Evolutionary conservation across 30 jellyfish, hydroid and myxozoan species (phyloP), one percentile per base, ranked within the genome.

Genomic region (Calvadosia cruxmelitensis): DNA sequence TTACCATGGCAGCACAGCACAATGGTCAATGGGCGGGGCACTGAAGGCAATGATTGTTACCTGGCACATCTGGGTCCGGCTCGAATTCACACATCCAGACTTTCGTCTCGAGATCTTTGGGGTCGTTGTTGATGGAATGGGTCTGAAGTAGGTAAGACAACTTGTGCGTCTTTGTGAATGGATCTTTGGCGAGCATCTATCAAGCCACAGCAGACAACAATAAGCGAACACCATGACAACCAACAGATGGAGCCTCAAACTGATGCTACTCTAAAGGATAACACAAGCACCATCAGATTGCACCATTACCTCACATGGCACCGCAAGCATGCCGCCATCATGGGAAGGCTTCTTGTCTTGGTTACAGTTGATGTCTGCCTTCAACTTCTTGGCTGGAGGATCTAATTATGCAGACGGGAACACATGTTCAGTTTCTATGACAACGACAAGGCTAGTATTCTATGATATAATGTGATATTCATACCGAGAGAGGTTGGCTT

Each of bases 21-120:
- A n/a, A 10, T 13, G n/a, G n/a, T 49, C 16, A n/a, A 10, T 49
- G n/a, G 61, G n/a, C 61, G 61, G n/a, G n/a, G 13, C 13, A 49
- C 61, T 13, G 13, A 10, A n/a, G 61, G n/a, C 13, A 49, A 13
- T 49, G 61, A n/a, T 10, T 49, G n/a, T 49, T 49, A 61, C 95
- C 95, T 49, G 95, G 93, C 33, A 61, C 61, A 42, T 76, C 66
- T 1, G 68, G 78, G 69, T 89, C 95, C 1, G 98, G 98, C 53
- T 89, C 95, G 65, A 89, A 89, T 69, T 81, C 98, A 61, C 98
- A 89, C 98, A 89, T 89, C 98, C 98, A 89, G 30, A 89, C 98
- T 82, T 89, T 89, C 1, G 98, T 89, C 61, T 82, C 85, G 82
- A 78, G 66, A 62, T 89, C 98, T 66, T 89, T 82, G 49, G 98